A percentile compares a stretch with the other conserved stretches of the same genome.
These are phyloP conservation scores for Hippocampus barbouri DNA, from an alignment of 2,113 vertebrate genomes.

Conservation along the genomic window DNA sequence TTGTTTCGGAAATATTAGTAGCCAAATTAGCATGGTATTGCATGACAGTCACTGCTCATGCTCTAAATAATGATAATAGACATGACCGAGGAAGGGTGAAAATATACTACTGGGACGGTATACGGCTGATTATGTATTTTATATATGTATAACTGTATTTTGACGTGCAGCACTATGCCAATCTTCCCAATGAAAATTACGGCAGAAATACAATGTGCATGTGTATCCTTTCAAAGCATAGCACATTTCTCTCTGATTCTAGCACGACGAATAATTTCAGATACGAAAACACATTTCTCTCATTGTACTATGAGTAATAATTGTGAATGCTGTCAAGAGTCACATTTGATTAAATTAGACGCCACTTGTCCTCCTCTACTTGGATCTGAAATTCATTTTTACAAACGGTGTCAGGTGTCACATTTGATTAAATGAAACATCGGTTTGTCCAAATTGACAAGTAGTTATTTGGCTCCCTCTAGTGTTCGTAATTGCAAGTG, in stretches of 20 bases:
- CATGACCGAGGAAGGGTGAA: too few relatives aligned
- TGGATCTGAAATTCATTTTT: neutral
- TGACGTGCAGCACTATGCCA: too few relatives aligned
- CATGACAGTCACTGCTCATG: neutral
- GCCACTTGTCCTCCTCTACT: neutral
- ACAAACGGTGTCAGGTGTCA: neutral
- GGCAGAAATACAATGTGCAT: too few relatives aligned
- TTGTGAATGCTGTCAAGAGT: neutral
- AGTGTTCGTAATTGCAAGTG: conserved; percentile 20
- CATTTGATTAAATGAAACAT: neutral
- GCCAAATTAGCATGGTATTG: neutral
- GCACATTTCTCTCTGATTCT: too few relatives aligned
- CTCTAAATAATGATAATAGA: neutral
- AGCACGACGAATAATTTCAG: too few relatives aligned
- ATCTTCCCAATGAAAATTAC: too few relatives aligned
- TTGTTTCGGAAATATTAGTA: neutral
- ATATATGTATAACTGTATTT: too few relatives aligned
- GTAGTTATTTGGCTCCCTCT: conserved; percentile 59
- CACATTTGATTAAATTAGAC: neutral
- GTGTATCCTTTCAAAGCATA: too few relatives aligned
- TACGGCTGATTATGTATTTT: too few relatives aligned
- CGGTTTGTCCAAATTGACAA: neutral
- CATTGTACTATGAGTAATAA: neutral
- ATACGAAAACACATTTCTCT: neutral
- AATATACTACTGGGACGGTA: too few relatives aligned